Evolutionary conservation across 1,140 invertebrate genomes (phyloP).

Genomic region (Oryzaephilus surinamensis): DNA sequence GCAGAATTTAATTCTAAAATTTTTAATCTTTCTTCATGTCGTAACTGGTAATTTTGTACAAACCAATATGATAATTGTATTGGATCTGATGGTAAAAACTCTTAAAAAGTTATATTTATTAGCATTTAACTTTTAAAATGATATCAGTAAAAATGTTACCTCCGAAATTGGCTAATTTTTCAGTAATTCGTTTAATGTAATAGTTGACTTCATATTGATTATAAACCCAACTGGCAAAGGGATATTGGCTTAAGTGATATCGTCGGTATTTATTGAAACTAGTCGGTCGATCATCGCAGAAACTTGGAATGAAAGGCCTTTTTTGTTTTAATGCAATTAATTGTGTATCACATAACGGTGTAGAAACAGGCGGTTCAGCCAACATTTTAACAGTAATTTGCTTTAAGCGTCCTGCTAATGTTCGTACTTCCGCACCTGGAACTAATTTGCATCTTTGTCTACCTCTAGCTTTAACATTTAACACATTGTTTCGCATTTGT

Average conservation of each 20-base stretch:
- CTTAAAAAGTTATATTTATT: conserved; percentile 11
- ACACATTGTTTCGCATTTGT: conserved; percentile 15
- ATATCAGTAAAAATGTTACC: not conserved
- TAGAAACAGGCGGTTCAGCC: conserved; percentile 22
- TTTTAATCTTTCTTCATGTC: conserved; percentile 27
- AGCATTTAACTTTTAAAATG: conserved; percentile 1
- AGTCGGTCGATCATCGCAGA: conserved; percentile 16
- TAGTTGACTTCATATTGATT: conserved; percentile 27
- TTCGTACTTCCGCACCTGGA: conserved; percentile 19
- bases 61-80: conserved; percentile 34
- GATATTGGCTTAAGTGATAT: conserved; percentile 29
- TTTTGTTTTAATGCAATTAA: conserved; percentile 22
- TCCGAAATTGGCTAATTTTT: conserved; percentile 25
- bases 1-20: conserved; percentile 26
- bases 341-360: conserved; percentile 27
- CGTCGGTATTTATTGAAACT: conserved; percentile 20
- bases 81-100: conserved; percentile 31
- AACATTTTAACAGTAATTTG: conserved; percentile 27
- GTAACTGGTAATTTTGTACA: conserved; percentile 33
- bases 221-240: conserved; percentile 28
- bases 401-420: conserved; percentile 21
- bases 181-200: conserved; percentile 21
- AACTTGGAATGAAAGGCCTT: conserved; percentile 13
- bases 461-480: conserved; percentile 32
- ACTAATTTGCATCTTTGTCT: conserved; percentile 31